phyloP scores from a whole-genome alignment of 2,797 vertebrate species.

The Dromococcyx pavoninus region DNA sequence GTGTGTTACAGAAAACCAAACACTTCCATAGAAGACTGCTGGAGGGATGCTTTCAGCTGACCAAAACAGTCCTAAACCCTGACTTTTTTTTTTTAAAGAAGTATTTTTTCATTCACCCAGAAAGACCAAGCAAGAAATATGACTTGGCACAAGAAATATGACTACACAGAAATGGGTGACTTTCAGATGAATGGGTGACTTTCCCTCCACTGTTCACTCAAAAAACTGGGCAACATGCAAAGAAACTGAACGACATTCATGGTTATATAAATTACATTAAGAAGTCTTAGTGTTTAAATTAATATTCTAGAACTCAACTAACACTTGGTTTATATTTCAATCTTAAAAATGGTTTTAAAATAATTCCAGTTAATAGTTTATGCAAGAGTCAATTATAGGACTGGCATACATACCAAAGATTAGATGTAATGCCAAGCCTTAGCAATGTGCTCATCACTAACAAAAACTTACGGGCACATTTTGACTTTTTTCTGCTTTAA shows the following conservation, averaged over 20 bases:
- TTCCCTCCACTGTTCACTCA: rapidly evolving
- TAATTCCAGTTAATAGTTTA: neutral
- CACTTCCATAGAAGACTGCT: neutral
- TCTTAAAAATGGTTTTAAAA: neutral
- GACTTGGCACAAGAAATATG: neutral
- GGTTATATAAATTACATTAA: neutral
- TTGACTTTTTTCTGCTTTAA: neutral
- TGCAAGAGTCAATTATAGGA: neutral
- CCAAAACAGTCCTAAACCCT: neutral
- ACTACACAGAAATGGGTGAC: neutral
- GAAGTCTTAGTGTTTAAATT: neutral
- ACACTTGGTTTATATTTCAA: neutral
- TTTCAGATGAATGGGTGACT: neutral
- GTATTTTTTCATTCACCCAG: neutral
- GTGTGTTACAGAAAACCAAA: neutral
- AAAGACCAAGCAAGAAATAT: neutral
- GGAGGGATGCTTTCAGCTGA: neutral
- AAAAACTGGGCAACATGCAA: neutral
- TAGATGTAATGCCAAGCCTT: neutral
- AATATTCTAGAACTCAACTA: neutral
- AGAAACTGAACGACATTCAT: neutral
- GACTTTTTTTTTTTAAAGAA: neutral
- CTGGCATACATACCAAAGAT: neutral
- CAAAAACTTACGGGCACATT: neutral
- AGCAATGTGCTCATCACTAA: neutral